Percentiles rank a stretch among this genome's conserved stretches.
phyloP scores from a whole-genome alignment of 2,113 vertebrate species.

The Gymnocephalus cernua region DNA sequence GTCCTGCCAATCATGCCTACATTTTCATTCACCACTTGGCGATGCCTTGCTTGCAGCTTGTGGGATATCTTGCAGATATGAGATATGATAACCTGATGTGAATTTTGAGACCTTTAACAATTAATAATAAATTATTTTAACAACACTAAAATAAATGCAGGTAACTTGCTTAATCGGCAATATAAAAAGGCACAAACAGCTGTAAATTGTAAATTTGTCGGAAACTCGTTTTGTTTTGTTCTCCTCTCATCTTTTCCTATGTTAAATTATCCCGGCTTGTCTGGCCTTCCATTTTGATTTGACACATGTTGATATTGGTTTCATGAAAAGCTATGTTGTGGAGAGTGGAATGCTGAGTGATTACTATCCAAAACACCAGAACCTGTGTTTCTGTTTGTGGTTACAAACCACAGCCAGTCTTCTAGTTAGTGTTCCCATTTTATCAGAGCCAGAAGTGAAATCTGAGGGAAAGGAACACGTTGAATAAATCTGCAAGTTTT shows the following conservation, averaged over 20 bases:
- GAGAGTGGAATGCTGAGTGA: slow-evolving; percentile 50
- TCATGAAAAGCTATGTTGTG: slow-evolving; percentile 42
- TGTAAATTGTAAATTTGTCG: background rate
- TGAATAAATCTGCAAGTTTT: slow-evolving; percentile 39
- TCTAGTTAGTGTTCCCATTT: slow-evolving; percentile 26
- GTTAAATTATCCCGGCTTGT: slow-evolving; percentile 32
- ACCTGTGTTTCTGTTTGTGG: slow-evolving; percentile 62
- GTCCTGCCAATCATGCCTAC: slow-evolving; percentile 31
- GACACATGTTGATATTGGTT: slow-evolving; percentile 51
- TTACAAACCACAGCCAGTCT: slow-evolving; percentile 18
- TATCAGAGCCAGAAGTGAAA: slow-evolving; percentile 43
- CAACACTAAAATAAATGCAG: background rate
- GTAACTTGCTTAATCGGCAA: background rate
- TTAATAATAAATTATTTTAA: background rate
- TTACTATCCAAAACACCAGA: slow-evolving; percentile 49
- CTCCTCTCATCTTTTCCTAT: background rate
- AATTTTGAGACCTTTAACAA: background rate
- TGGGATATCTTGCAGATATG: background rate
- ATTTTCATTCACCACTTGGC: slow-evolving; percentile 30
- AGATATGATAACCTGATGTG: background rate
- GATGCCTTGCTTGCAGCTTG: background rate
- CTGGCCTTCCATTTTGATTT: slow-evolving; percentile 29
- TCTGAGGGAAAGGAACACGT: slow-evolving; percentile 25
- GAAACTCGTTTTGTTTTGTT: slow-evolving; percentile 25
- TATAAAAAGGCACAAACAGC: background rate